Evolutionary conservation across 2,888 invertebrate genomes (phyloP), one percentile per base, ranked within the genome.

Genomic region (Priocnemis perturbator): DNA sequence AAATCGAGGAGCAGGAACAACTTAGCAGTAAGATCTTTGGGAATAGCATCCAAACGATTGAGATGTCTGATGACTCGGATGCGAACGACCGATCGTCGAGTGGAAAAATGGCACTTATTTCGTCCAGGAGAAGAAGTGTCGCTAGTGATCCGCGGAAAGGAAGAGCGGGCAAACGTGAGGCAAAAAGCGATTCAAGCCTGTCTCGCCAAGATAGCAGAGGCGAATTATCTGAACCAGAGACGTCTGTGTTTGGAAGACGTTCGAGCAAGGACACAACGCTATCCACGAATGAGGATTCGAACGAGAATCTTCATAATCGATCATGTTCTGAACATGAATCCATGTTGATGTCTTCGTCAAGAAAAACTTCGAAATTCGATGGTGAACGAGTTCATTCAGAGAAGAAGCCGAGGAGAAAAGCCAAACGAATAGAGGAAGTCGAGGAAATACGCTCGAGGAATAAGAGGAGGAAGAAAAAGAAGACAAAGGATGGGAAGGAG

Each of bases 381-480:
- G 7, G 14, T 1, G 11, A 37, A 37, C 37, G 37, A 2, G 2
- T 9, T 9, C 37, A 1, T 37, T 37, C 14, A 11, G 11, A 37
- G 37, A 37, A 60, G 14, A 17, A 65, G 7, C 5, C 20, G 21
- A 67, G 47, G 26, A 20, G 56, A 17, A 15, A 61, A 59, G 21
- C 37, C 67, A 45, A 23, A 50, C 53, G 23, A 17, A 17, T 14
- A 56, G 3, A 30, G 55, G 9, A 9, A 50, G 50, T n/a, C 11
- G 19, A 21, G 45, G 23, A 21, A 30, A 21, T 15, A 17, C 14
- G 21, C 11, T 63, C 23, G 64, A 50, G 1, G 60, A 74, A 14
- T 7, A 70, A 66, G 19, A 76, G 72, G 23, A 75, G 60, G 19
- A 74, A 68, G 21, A 74, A 73, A 9, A 67, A 37, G 11, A 37